These are phyloP conservation scores for Phoxinus phoxinus DNA, from an alignment of 2,113 vertebrate species.

Conservation along the genomic window DNA sequence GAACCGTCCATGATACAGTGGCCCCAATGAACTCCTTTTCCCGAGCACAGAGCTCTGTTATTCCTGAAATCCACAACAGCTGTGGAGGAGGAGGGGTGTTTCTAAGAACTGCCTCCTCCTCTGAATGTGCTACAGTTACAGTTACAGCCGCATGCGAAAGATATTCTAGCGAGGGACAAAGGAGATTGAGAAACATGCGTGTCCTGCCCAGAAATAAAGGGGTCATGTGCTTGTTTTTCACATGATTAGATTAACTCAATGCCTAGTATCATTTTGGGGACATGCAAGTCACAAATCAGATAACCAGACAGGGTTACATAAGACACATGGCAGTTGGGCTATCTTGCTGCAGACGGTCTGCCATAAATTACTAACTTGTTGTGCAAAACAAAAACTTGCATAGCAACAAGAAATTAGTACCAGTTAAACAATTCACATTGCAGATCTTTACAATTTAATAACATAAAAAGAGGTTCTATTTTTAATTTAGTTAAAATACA, in stretches of 20 bases:
- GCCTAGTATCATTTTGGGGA: neutral
- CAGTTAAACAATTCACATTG: neutral
- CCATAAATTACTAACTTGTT: neutral
- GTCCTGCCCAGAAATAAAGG: neutral
- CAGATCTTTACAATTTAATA: neutral
- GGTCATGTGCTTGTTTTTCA: constrained; percentile 39
- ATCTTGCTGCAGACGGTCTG: neutral
- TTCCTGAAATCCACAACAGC: constrained; percentile 65
- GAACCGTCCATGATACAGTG: neutral
- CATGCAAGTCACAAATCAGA: constrained; percentile 40
- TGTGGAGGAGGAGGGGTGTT: constrained; percentile 55
- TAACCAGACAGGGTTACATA: constrained; percentile 14
- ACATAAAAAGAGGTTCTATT: neutral
- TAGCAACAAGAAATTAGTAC: neutral
- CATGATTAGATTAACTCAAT: constrained; percentile 6
- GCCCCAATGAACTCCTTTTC: neutral
- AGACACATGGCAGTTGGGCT: neutral
- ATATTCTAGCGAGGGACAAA: constrained; percentile 18
- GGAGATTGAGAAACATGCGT: neutral
- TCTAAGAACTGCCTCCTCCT: constrained; percentile 54
- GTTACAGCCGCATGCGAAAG: constrained; percentile 11
- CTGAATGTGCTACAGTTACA: constrained; percentile 28
- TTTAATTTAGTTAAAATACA: neutral
- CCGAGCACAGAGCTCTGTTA: constrained; percentile 72
- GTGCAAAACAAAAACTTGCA: neutral